phyloP scores from a whole-genome alignment of 1,140 invertebrate genomes.

The Delia radicum region DNA sequence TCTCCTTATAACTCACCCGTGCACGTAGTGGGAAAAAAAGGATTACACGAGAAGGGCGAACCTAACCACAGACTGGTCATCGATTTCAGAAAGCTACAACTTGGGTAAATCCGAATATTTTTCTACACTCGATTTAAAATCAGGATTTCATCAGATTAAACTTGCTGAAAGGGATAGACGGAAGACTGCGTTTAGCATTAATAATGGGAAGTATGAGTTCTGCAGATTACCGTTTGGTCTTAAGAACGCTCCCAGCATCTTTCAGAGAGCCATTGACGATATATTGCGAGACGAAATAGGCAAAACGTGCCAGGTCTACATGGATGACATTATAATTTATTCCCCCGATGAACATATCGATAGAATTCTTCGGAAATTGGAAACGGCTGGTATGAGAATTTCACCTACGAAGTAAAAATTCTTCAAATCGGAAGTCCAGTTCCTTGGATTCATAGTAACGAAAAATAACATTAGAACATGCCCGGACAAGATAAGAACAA shows the following conservation, averaged over 20 bases:
- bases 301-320: slow-evolving; percentile 28
- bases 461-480: slow-evolving; percentile 27
- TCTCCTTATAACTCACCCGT: slow-evolving; percentile 31
- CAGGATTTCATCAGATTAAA: slow-evolving; percentile 59
- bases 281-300: slow-evolving; percentile 23
- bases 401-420: slow-evolving; percentile 57
- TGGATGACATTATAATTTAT: slow-evolving; percentile 31
- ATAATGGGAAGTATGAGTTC: slow-evolving; percentile 36
- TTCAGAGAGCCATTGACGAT: slow-evolving; percentile 44
- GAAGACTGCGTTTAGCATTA: slow-evolving; percentile 56
- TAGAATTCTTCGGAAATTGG: slow-evolving; percentile 31
- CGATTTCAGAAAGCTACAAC: slow-evolving; percentile 50
- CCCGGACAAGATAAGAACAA: slow-evolving; percentile 32
- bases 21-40: slow-evolving; percentile 34
- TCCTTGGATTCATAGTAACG: slow-evolving; percentile 23
- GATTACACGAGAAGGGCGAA: slow-evolving; percentile 25
- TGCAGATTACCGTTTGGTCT: slow-evolving; percentile 37
- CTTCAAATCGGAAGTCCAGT: slow-evolving; percentile 35
- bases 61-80: slow-evolving; percentile 32
- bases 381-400: slow-evolving; percentile 54
- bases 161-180: slow-evolving; percentile 42
- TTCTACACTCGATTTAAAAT: slow-evolving; percentile 53
- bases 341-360: slow-evolving; percentile 27
- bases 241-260: slow-evolving; percentile 40
- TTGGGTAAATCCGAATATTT: slow-evolving; percentile 54